These are phyloP conservation scores for Eretmocerus hayati DNA, from an alignment of 2,888 invertebrate genomes.

Conservation along the genomic window DNA sequence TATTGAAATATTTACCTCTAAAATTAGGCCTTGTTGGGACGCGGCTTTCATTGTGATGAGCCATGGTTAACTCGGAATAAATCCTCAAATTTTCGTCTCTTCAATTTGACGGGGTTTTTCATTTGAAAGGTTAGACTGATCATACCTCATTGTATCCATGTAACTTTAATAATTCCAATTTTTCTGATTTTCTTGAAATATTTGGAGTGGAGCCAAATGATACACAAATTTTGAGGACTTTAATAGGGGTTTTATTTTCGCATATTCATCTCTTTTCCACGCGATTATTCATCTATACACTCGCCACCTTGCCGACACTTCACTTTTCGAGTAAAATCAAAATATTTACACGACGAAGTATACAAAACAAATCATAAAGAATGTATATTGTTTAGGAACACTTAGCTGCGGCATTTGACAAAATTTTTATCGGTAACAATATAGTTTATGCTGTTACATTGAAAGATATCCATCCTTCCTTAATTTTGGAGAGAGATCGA, in stretches of 20 bases:
- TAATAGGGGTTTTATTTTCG: too few species aligned
- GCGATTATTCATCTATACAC: too few species aligned
- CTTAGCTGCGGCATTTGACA: conserved; percentile 33
- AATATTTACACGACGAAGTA: conserved; percentile 45
- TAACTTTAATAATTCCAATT: conserved; percentile 12
- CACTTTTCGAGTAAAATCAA: too few species aligned
- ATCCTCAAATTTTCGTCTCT: not conserved
- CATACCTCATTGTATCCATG: conserved; percentile 12
- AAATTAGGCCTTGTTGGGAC: conserved; percentile 3
- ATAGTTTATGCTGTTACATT: too few species aligned
- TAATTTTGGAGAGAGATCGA: too few species aligned
- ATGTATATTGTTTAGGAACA: conserved; percentile 38
- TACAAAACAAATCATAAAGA: conserved; percentile 31
- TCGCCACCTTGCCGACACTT: too few species aligned
- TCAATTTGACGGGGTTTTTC: not conserved
- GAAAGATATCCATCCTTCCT: too few species aligned
- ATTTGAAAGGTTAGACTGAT: not conserved
- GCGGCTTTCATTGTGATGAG: conserved; percentile 28
- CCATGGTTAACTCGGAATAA: conserved; percentile 26
- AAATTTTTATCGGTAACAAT: too few species aligned
- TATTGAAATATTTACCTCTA: conserved; percentile 9
- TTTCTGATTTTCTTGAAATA: conserved; percentile 10
- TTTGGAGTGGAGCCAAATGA: conserved; percentile 25
- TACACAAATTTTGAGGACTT: conserved; percentile 39
- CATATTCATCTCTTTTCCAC: too few species aligned